A percentile compares a stretch with the other conserved stretches of the same genome.
These are phyloP conservation scores for Linyphia triangularis DNA, from an alignment of 2,888 invertebrate genomes.

Conservation along the genomic window DNA sequence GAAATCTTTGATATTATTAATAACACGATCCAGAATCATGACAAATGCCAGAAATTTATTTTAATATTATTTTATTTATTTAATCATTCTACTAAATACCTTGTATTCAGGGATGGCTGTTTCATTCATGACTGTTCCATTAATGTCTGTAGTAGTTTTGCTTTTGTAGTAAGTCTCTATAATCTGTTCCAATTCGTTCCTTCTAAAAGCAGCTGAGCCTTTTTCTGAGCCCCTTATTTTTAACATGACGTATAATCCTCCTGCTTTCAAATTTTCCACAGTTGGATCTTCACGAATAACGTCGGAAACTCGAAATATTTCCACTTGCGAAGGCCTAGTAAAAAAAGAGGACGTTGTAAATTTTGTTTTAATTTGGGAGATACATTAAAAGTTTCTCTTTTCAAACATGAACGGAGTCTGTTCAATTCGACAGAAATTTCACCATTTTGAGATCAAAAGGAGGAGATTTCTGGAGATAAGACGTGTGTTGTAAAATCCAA, in stretches of 20 bases:
- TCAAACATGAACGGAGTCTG: no score
- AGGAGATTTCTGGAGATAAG: no score
- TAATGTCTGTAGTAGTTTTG: background rate
- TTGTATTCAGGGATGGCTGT: background rate
- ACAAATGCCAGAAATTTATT: no score
- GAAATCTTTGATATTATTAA: no score
- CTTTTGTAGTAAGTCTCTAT: background rate
- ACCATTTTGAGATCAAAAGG: no score
- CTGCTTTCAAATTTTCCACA: background rate
- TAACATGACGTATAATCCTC: constrained; percentile 10
- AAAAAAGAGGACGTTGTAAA: background rate
- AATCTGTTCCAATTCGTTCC: constrained; percentile 17
- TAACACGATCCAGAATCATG: no score
- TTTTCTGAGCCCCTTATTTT: constrained; percentile 4
- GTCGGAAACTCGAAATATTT: constrained; percentile 5
- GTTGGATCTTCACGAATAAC: background rate
- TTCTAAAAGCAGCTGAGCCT: constrained; percentile 24
- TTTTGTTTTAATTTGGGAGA: background rate
- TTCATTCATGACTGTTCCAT: no score
- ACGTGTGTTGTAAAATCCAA: no score
- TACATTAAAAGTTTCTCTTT: background rate
- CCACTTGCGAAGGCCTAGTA: background rate
- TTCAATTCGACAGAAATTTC: no score
- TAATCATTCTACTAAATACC: background rate
- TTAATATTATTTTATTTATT: background rate